phyloP scores from a whole-genome alignment of 2,113 vertebrate species.

The Campylorhamphus procurvoides region DNA sequence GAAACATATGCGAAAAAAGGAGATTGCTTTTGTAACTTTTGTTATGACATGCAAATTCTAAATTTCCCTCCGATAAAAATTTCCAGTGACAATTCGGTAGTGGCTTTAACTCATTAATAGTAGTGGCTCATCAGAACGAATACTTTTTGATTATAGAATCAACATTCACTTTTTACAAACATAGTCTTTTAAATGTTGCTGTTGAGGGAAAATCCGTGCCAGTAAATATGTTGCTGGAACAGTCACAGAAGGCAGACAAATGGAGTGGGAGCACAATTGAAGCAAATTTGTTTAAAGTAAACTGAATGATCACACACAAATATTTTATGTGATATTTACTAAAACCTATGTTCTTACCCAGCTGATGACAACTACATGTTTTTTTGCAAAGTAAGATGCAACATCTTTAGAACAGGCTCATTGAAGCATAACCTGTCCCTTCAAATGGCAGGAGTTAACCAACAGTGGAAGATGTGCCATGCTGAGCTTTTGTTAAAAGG shows the following conservation, averaged over 20 bases:
- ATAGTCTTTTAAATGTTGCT: not conserved
- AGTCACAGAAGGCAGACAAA: slow-evolving; percentile 51
- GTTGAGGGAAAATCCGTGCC: slow-evolving; percentile 15
- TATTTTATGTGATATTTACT: slow-evolving; percentile 13
- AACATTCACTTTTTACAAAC: not conserved
- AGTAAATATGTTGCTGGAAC: slow-evolving; percentile 46
- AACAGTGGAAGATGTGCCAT: not conserved
- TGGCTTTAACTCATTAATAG: not conserved
- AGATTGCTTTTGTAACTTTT: not conserved
- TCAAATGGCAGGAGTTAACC: not conserved
- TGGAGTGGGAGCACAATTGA: slow-evolving; percentile 38
- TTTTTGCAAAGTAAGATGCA: not conserved
- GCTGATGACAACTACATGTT: not conserved
- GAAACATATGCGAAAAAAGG: not conserved
- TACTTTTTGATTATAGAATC: not conserved
- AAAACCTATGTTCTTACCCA: not conserved
- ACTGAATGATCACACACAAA: not conserved
- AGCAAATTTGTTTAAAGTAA: slow-evolving; percentile 58
- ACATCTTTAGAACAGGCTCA: not conserved
- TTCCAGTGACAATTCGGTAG: not conserved
- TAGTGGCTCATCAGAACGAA: not conserved
- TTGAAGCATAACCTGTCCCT: not conserved
- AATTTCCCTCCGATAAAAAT: not conserved
- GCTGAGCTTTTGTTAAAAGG: not conserved
- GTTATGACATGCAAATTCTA: not conserved